phyloP scores from a whole-genome alignment of 2,888 invertebrate genomes.

The Gibbula magus region DNA sequence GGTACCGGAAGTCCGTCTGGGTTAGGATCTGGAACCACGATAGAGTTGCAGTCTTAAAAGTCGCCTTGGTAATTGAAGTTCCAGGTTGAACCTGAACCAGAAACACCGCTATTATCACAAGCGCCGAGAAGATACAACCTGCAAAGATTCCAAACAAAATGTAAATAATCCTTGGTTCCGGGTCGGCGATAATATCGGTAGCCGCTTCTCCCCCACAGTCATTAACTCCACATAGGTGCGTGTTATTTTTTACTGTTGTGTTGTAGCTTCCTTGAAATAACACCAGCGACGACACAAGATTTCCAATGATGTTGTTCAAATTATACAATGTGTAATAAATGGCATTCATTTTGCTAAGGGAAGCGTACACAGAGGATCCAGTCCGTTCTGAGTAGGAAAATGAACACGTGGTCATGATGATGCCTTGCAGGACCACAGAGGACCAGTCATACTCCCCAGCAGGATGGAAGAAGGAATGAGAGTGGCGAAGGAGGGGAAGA shows the following conservation, averaged over 20 bases:
- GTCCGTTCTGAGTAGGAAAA: neutral
- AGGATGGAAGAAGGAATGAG: constrained; percentile 66
- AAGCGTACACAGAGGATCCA: neutral
- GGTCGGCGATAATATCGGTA: neutral
- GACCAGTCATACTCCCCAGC: constrained; percentile 64
- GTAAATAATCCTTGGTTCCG: neutral
- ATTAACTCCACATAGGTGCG: neutral
- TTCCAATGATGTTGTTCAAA: neutral
- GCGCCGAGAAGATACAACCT: neutral
- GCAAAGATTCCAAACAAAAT: neutral
- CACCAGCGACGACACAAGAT: neutral
- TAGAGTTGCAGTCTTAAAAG: neutral
- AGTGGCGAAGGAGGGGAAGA: constrained; percentile 62
- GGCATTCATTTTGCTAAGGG: neutral
- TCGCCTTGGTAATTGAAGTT: neutral
- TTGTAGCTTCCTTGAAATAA: neutral
- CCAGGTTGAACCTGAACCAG: neutral
- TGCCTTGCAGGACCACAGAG: constrained; percentile 69
- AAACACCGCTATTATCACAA: neutral
- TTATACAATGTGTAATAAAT: neutral
- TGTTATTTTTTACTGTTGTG: neutral
- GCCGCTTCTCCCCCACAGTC: neutral
- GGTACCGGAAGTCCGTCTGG: neutral
- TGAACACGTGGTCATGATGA: constrained; percentile 50
- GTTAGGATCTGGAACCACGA: neutral